Percentiles rank a stretch among this genome's conserved stretches.
phyloP scores from a whole-genome alignment of 2,113 vertebrate genomes.

The Psophia crepitans region DNA sequence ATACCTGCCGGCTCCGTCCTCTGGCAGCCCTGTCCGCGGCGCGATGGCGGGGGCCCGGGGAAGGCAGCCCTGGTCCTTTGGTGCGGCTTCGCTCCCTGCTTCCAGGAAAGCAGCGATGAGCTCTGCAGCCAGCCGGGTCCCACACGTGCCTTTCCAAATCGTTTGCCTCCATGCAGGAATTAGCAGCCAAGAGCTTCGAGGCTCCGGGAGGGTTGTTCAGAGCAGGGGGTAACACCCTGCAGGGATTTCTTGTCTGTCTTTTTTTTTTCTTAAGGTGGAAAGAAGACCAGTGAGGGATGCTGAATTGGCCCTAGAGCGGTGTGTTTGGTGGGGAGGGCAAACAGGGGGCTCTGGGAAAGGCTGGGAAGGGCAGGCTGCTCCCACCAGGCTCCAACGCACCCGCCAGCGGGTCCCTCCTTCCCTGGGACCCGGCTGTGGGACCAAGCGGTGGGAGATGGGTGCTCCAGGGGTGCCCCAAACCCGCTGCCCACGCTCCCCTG shows the following conservation, averaged over 20 bases:
- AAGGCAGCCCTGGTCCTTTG: not conserved
- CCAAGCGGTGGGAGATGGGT: not conserved
- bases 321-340: not conserved
- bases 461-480: not conserved
- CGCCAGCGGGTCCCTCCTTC: not conserved
- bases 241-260: not conserved
- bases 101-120: not conserved
- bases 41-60: not conserved
- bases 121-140: not conserved
- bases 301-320: fast-evolving
- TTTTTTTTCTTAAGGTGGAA: not conserved
- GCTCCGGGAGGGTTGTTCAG: not conserved
- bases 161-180: not conserved
- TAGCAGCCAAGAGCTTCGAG: not conserved
- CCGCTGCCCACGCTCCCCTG: not conserved
- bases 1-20: not conserved
- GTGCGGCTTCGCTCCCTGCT: not conserved
- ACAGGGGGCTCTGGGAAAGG: not conserved
- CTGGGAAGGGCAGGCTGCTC: not conserved
- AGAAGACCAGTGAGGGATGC: not conserved
- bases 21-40: not conserved
- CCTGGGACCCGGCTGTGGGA: not conserved
- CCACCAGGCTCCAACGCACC: not conserved
- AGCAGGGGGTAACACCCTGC: not conserved
- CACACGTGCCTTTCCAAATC: not conserved